Evolutionary conservation across 2,113 vertebrate species (phyloP).

Genomic region (Brachyhypopomus gauderio): DNA sequence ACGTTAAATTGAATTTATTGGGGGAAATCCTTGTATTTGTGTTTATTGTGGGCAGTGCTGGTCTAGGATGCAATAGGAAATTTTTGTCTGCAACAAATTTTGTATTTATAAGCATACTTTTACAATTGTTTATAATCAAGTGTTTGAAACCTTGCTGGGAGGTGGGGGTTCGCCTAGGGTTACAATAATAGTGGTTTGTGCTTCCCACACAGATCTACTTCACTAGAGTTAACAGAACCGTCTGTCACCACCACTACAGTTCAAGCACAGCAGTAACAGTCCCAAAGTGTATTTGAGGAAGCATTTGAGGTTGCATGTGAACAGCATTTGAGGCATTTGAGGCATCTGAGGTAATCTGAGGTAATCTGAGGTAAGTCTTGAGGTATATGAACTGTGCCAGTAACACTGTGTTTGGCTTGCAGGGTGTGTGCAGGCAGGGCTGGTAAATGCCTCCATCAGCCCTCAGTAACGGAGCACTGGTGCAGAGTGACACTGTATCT

Average conservation of each 20-base stretch:
- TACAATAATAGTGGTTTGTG: neutral
- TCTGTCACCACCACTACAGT: neutral
- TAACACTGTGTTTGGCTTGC: neutral
- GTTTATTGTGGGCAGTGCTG: neutral
- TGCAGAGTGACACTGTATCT: neutral
- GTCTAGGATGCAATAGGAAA: neutral
- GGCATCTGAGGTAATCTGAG: no score
- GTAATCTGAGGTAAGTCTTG: no score
- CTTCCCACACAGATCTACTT: conserved; percentile 23
- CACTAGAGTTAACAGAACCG: conserved; percentile 13
- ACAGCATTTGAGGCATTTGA: no score
- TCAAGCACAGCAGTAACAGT: neutral
- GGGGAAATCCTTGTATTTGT: no score
- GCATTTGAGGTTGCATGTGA: no score
- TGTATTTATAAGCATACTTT: no score
- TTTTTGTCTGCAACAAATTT: neutral
- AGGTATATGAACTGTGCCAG: neutral
- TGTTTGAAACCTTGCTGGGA: neutral
- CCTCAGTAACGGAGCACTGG: neutral
- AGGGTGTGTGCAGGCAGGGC: neutral
- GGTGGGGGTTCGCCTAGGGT: neutral
- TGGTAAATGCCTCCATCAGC: neutral
- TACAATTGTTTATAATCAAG: neutral
- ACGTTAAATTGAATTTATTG: no score
- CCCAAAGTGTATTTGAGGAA: neutral